Base-by-base conservation (phyloP, 53 echinoderm and acorn worm genomes). In the Stichopus horrens region DNA sequence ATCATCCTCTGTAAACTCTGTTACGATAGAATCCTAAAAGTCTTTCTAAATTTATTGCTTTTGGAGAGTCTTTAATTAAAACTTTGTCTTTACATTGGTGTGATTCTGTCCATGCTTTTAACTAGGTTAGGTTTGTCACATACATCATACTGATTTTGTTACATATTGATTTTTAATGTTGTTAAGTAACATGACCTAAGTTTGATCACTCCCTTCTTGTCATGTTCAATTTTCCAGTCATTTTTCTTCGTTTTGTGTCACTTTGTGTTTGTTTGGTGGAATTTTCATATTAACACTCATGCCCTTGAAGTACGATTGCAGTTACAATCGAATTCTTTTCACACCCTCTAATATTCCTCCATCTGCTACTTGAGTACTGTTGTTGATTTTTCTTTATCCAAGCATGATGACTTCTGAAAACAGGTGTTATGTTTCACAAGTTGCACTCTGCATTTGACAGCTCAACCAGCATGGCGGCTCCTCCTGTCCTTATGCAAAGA, bases 361-460 rank as follows among this genome's bases (percentile, higher is more conserved):
- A 71, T 71, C 16, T 71, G 71, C 71, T 71, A 20, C 71, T 71
- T 71, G 71, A 71, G 19, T 20, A 71, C 71, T 20, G 7, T 74
- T 79, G 55, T 79, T n/a, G 81, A 58, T 58, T 19, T 18, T 58
- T 81, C 57, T 58, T 81, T 58, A 81, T 81, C 81, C 58, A 58
- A 81, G 81, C 21, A 7, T 20, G 81, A 81, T 81, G 81, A 81
- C 52, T 20, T 58, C 21, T 57, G 58, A 55, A 21, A 57, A 20
- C 21, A 54, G 20, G 21, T 14, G 55, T 81, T 9, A 9, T 81
- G 20, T 58, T 58, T 58, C 56, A 56, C 58, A 81, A 81, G 58
- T 5, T 9, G 21, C 58, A 81, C 58, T 81, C 18, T 81, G 52
- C 81, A 19, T 81, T 71, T 71, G 57, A 81, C 58, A 81, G 81